Base-by-base conservation (phyloP, 2,888 invertebrate genomes). In the Prenolepis imparis region DNA sequence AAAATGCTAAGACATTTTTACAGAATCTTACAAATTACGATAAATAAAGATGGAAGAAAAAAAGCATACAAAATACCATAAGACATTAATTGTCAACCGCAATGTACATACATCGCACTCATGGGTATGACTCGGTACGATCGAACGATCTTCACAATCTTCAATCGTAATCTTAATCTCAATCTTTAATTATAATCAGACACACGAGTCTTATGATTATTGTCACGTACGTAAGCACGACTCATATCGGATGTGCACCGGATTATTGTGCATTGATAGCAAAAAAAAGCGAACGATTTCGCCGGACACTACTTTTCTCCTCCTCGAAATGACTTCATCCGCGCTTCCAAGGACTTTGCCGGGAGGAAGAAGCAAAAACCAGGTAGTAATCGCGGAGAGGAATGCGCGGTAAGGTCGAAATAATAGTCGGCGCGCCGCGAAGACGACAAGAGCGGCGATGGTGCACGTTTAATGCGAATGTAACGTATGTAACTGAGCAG, bases 321-420 rank as follows among this genome's bases (percentile, higher is more conserved):
- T 84, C 61, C 73, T 64, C 83, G 48, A 88, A 88, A 90, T 90
- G 90, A 90, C 89, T 90, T 90, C 85, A 90, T 90, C 84, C 86
- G 66, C 73, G 85, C 86, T 88, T 88, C 87, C 90, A 90, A 90
- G 90, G 90, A 90, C 89, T 85, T 86, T 64, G 70, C 84, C 82
- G 78, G 64, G 73, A 86, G 87, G 68, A 89, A 82, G 88, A 88
- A 85, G 84, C 87, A 88, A 90, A 87, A 90, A 90, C 80, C 86
- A 86, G 84, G 86, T 81, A 88, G 89, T 86, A 87, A 86, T 90
- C 87, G 82, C 84, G 82, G 12, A 24, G 81, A 74, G 87, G 88
- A 87, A 89, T 89, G 90, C 83, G 82, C 85, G 82, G 83, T 87
- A 86, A 90, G 84, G 86, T 87, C 86, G 83, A 89, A 90, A 86